A percentile compares a stretch with the other conserved stretches of the same genome.
These are phyloP conservation scores for Drosophila kurseongensis DNA, from an alignment of 1,140 invertebrate genomes.

Conservation along the genomic window DNA sequence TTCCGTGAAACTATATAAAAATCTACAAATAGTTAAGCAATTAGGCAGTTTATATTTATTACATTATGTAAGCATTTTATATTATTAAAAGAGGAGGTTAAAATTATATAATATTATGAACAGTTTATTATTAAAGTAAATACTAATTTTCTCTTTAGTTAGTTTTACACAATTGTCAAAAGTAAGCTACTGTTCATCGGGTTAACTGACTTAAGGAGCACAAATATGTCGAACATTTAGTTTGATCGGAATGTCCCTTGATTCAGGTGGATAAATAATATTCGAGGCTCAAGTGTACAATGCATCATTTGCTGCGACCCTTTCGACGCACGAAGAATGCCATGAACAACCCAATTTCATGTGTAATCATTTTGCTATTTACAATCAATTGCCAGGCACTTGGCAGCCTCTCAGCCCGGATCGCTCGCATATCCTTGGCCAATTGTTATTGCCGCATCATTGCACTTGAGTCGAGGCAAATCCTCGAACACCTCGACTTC, in stretches of 20 bases:
- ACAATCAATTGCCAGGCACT: constrained; percentile 41
- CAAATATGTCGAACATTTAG: constrained; percentile 17
- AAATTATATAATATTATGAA: too few species aligned
- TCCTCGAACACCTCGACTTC: constrained; percentile 50
- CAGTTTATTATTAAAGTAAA: too few species aligned
- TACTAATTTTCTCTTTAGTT: too few species aligned
- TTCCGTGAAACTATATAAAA: too few species aligned
- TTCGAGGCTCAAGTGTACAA: neutral
- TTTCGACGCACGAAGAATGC: neutral
- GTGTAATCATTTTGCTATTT: constrained; percentile 52
- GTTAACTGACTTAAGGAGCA: neutral
- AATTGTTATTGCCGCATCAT: constrained; percentile 62
- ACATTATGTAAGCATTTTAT: too few species aligned
- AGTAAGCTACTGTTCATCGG: too few species aligned
- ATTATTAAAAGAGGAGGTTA: too few species aligned
- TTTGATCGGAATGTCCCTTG: constrained; percentile 1
- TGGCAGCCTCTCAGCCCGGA: constrained; percentile 23
- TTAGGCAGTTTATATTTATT: too few species aligned
- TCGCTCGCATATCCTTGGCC: constrained; percentile 50
- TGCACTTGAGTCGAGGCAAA: constrained; percentile 51
- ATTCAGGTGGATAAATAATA: neutral
- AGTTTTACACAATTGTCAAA: too few species aligned
- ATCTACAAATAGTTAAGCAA: too few species aligned
- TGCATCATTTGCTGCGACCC: neutral
- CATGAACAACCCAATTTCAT: constrained; percentile 19